phyloP scores from a whole-genome alignment of 2,888 invertebrate species.

The Palloptera scutellata region DNA sequence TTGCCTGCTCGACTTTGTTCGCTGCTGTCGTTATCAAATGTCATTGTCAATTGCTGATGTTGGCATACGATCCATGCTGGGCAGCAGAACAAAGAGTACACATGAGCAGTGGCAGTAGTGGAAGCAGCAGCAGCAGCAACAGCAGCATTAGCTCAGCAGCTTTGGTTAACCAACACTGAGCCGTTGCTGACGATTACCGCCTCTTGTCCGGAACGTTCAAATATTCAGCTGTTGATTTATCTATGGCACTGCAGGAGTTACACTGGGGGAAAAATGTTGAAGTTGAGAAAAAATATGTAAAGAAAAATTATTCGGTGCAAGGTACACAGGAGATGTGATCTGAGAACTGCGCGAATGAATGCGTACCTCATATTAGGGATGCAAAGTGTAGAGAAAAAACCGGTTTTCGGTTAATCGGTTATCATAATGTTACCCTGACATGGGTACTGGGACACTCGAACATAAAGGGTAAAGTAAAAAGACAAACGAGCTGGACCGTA shows the following conservation, averaged over 20 bases:
- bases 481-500: no score
- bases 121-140: conserved; percentile 7
- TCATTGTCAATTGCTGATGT: conserved; percentile 35
- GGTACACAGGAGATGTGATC: no score
- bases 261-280: no score
- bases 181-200: neutral
- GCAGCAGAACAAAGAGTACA: neutral
- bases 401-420: no score
- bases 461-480: no score
- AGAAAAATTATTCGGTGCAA: no score
- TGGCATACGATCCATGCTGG: conserved; percentile 31
- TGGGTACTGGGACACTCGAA: no score
- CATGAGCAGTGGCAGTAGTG: neutral
- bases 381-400: no score
- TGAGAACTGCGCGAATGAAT: no score
- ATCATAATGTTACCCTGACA: no score
- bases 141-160: neutral
- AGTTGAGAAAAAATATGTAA: no score
- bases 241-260: neutral
- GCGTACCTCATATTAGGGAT: no score
- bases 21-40: conserved; percentile 31
- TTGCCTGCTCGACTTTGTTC: neutral
- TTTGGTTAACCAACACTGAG: neutral
- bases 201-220: neutral
- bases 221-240: conserved; percentile 25